These are phyloP conservation scores for Sebastes steindachneri DNA, from an alignment of 2,797 vertebrate species.

Conservation along the genomic window DNA sequence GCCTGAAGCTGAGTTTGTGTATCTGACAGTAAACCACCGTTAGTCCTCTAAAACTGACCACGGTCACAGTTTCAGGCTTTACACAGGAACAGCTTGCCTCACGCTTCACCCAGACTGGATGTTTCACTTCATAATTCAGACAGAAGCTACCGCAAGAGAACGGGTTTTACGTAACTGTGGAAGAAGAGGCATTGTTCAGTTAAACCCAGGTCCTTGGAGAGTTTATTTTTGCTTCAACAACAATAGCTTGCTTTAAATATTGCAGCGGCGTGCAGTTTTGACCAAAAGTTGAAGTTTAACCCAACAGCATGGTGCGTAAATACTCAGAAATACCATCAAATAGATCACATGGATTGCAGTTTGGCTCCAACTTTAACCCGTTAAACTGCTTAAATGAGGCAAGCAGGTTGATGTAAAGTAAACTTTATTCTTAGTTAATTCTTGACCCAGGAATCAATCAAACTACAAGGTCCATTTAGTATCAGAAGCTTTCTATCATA, in stretches of 20 bases:
- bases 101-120: not conserved
- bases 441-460: not conserved
- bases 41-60: slow-evolving; percentile 36
- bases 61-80: slow-evolving; percentile 18
- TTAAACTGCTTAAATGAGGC: not conserved
- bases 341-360: not conserved
- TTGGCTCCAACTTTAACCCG: not conserved
- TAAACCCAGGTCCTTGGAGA: not conserved
- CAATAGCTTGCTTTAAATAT: slow-evolving; percentile 3
- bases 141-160: slow-evolving; percentile 16
- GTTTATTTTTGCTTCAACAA: slow-evolving; percentile 6
- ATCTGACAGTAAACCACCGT: slow-evolving; percentile 46
- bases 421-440: not conserved
- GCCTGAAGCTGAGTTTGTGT: slow-evolving; percentile 42
- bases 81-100: slow-evolving; percentile 9
- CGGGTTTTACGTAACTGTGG: not conserved
- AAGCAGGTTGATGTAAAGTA: not conserved
- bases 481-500: not conserved
- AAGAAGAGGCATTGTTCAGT: slow-evolving; percentile 32
- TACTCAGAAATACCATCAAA: not conserved
- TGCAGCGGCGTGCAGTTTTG: not conserved
- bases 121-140: slow-evolving; percentile 30
- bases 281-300: not conserved
- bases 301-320: not conserved
- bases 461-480: not conserved